phyloP scores from a whole-genome alignment of 2,888 invertebrate species.

The Callosobruchus maculatus region DNA sequence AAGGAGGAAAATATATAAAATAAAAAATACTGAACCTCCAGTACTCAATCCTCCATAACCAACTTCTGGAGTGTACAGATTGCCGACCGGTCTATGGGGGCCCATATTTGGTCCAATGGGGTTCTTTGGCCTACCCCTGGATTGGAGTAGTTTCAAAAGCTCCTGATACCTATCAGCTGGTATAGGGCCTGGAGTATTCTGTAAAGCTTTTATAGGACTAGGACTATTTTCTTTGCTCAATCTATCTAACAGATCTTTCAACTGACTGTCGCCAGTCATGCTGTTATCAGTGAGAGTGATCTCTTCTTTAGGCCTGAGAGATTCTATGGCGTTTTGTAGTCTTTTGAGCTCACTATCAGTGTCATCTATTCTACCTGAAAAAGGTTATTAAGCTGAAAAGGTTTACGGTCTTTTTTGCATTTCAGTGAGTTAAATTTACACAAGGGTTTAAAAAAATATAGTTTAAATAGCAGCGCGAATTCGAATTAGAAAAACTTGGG shows the following conservation, averaged over 20 bases:
- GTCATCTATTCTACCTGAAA: conserved; percentile 13
- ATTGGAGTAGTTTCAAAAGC: background rate
- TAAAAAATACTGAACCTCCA: background rate
- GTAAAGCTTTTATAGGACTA: background rate
- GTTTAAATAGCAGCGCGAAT: too few relatives aligned
- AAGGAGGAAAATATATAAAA: too few relatives aligned
- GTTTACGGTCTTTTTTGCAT: too few relatives aligned
- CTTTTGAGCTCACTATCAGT: conserved; percentile 28
- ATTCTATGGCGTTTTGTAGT: conserved; percentile 36
- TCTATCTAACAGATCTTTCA: background rate
- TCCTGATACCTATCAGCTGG: background rate
- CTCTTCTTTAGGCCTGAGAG: conserved; percentile 29
- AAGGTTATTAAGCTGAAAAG: too few relatives aligned
- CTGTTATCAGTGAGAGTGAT: background rate
- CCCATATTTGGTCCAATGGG: background rate
- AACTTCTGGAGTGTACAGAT: background rate
- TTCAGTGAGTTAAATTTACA: too few relatives aligned
- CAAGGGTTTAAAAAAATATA: too few relatives aligned
- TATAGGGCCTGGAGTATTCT: background rate
- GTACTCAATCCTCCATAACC: background rate
- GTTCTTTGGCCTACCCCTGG: background rate
- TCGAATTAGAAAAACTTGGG: too few relatives aligned
- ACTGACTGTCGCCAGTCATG: conserved; percentile 10
- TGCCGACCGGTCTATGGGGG: background rate
- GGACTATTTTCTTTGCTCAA: background rate